Base-by-base conservation (phyloP, 2,888 invertebrate species). In the Hirtodrosophila cameraria region DNA sequence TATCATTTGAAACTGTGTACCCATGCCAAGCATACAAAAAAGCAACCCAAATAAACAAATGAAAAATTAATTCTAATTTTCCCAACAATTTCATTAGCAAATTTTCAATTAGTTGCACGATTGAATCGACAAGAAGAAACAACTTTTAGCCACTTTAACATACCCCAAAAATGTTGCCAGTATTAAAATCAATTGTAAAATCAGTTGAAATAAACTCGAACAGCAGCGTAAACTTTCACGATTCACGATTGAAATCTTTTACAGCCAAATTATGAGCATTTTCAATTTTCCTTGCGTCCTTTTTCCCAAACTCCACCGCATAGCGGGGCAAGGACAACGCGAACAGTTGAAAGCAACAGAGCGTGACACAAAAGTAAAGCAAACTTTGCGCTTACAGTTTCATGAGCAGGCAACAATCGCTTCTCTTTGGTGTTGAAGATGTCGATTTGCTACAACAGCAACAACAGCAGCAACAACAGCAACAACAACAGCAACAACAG, bases 231-330 rank as follows among this genome's bases (percentile, higher is more conserved):
- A 87, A 88, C 63, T 87, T 82, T 86, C 67, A 66, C 87, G 75
- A 87, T 87, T 87, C 82, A 74, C 86, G 79, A 86, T 86, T 87
- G 84, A 87, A 88, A 88, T 86, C 86, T 77, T 86, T 86, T 86
- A 83, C 84, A 78, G 76, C 70, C 81, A 83, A 86, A 88, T 86
- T 87, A 88, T 86, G 86, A 86, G 81, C 68, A 86, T 88, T 87
- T 86, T 86, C 86, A 88, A 88, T 86, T 87, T 87, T 60, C 52
- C 68, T 31, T 70, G 41, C 31, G 52, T n/a, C 3, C 15, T 2
- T 18, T 42, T 42, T 25, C 16, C 31, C 53, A 6, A 2, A 5
- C 8, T 18, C 8, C n/a, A 30, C 30, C 23, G 7, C 3, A n/a
- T 16, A 15, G 13, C 12, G 12, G 8, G 9, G 20, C 25, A n/a